These are phyloP conservation scores for Chalcis sispes DNA, from an alignment of 2,888 invertebrate species.

Conservation along the genomic window DNA sequence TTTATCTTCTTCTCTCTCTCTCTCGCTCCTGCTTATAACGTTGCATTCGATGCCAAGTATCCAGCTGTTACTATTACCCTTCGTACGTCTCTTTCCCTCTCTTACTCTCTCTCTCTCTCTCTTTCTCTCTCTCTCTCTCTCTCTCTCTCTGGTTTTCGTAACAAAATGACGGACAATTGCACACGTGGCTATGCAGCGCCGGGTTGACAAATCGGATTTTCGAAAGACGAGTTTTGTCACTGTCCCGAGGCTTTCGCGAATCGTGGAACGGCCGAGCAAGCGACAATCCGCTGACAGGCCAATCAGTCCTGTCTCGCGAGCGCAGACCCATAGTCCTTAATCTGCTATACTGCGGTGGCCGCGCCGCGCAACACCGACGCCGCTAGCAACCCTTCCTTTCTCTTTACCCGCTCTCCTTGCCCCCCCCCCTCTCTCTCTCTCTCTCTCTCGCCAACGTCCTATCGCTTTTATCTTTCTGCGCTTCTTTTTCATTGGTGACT, in stretches of 20 bases:
- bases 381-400: no score
- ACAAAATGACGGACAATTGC: slow-evolving; percentile 45
- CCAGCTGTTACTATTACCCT: slow-evolving; percentile 55
- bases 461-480: no score
- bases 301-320: slow-evolving; percentile 49
- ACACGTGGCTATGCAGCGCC: not conserved
- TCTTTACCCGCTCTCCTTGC: no score
- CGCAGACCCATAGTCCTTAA: slow-evolving; percentile 43
- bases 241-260: slow-evolving; percentile 11
- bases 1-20: slow-evolving; percentile 45
- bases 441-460: no score
- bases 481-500: no score
- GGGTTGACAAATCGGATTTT: slow-evolving; percentile 53
- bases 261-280: no score
- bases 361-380: not conserved
- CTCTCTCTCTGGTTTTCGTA: not conserved
- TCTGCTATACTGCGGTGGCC: slow-evolving; percentile 38
- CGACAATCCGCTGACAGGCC: slow-evolving; percentile 54
- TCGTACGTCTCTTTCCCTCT: slow-evolving; percentile 57
- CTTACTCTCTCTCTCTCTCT: slow-evolving; percentile 47
- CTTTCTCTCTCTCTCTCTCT: not conserved
- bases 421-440: no score
- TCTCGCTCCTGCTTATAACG: not conserved
- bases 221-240: slow-evolving; percentile 54
- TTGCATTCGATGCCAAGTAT: slow-evolving; percentile 31